These are phyloP conservation scores for Nothocercus julius DNA, from an alignment of 2,113 vertebrate species.

Conservation along the genomic window DNA sequence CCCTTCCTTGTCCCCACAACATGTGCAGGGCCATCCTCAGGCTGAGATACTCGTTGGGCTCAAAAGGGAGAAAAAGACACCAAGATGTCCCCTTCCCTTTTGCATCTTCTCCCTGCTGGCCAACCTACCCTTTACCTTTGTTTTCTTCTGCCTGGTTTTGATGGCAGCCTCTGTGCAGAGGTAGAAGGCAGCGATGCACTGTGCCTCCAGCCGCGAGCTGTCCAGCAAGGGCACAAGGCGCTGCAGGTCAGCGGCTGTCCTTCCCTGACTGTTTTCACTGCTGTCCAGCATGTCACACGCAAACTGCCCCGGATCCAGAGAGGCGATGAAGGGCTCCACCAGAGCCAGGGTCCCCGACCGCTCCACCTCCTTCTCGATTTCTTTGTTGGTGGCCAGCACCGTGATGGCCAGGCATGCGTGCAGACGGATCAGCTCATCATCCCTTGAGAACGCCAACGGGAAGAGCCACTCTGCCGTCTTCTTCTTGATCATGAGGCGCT, in stretches of 20 bases:
- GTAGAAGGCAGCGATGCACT: constrained; percentile 96
- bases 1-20: neutral
- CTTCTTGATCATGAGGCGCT: constrained; percentile 95
- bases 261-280: constrained; percentile 89
- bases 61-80: neutral
- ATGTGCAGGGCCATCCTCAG: rapidly evolving
- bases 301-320: constrained; percentile 89
- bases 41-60: neutral
- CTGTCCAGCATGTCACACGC: constrained; percentile 86
- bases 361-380: constrained; percentile 96
- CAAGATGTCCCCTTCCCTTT: neutral
- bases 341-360: constrained; percentile 93
- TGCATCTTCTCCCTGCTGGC: neutral
- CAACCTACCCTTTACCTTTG: constrained; percentile 83
- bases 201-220: constrained; percentile 89
- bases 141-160: constrained; percentile 92
- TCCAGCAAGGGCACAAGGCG: constrained; percentile 90
- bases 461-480: constrained; percentile 95
- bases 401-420: constrained; percentile 93
- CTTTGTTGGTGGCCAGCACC: constrained; percentile 91
- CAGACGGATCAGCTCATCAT: constrained; percentile 90
- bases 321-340: constrained; percentile 95
- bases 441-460: constrained; percentile 93
- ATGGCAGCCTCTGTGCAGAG: constrained; percentile 92
- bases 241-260: constrained; percentile 90